Percentiles rank a stretch among this genome's conserved stretches.
These are phyloP conservation scores for Morone chrysops DNA, from an alignment of 2,113 vertebrate genomes.

Conservation along the genomic window DNA sequence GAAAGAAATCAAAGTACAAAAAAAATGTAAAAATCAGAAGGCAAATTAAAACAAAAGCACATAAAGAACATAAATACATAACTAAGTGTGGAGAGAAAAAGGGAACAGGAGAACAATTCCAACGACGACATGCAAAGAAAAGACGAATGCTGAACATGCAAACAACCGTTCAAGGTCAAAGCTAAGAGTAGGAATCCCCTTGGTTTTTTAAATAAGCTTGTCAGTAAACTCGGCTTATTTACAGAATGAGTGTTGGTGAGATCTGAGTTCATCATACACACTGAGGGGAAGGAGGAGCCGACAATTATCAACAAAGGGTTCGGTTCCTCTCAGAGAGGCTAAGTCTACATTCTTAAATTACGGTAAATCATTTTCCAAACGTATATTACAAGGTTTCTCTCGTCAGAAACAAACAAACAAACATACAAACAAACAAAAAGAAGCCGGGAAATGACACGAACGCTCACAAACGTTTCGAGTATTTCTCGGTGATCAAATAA, in stretches of 20 bases:
- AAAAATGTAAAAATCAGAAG: slow-evolving; percentile 18
- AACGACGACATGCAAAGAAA: slow-evolving; percentile 88
- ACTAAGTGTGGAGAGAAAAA: slow-evolving; percentile 66
- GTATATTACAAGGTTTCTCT: slow-evolving; percentile 85
- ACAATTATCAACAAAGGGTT: slow-evolving; percentile 87
- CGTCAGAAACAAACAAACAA: slow-evolving; percentile 28
- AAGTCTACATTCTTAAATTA: slow-evolving; percentile 94
- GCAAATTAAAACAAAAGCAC: slow-evolving; percentile 52
- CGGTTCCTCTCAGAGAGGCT: slow-evolving; percentile 87
- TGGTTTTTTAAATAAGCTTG: slow-evolving; percentile 81
- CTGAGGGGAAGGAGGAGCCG: slow-evolving; percentile 76
- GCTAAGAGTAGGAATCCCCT: slow-evolving; percentile 85
- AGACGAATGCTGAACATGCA: slow-evolving; percentile 90
- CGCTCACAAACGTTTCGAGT: slow-evolving; percentile 78
- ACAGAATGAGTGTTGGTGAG: slow-evolving; percentile 85
- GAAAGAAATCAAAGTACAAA: background rate
- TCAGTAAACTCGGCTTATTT: slow-evolving; percentile 88
- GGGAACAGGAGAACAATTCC: slow-evolving; percentile 80
- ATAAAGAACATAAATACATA: slow-evolving; percentile 56
- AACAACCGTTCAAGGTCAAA: slow-evolving; percentile 88
- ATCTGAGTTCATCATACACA: slow-evolving; percentile 80
- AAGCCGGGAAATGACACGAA: slow-evolving; percentile 79
- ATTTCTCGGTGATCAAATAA: slow-evolving; percentile 76
- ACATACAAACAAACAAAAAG: no score
- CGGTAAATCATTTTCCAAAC: slow-evolving; percentile 85